These are phyloP conservation scores for Lagorchestes hirsutus DNA, from an alignment of 2,797 vertebrate species.

Conservation along the genomic window DNA sequence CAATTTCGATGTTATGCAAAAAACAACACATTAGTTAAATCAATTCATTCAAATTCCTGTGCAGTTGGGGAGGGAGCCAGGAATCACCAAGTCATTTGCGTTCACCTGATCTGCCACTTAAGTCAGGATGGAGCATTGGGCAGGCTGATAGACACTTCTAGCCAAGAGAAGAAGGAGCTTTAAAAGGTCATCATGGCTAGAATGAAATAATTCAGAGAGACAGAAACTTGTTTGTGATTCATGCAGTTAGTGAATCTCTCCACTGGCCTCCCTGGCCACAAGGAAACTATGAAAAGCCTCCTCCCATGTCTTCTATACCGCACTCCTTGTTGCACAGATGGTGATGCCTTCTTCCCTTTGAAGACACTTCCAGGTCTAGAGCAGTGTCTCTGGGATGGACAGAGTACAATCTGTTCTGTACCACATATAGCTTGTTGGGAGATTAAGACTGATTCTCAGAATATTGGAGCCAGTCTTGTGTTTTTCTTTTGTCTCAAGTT, in stretches of 20 bases:
- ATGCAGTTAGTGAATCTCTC: slow-evolving; percentile 4
- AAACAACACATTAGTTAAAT: neutral
- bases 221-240: neutral
- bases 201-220: neutral
- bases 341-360: neutral
- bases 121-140: neutral
- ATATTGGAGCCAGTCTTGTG: neutral
- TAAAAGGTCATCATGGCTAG: neutral
- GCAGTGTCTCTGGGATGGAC: neutral
- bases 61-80: neutral
- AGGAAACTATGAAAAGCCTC: slow-evolving; percentile 5
- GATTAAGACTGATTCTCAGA: neutral
- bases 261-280: slow-evolving; percentile 48
- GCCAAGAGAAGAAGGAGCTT: neutral
- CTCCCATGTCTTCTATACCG: neutral
- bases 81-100: neutral
- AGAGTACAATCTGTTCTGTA: neutral
- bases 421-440: neutral
- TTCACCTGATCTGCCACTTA: neutral
- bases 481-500: neutral
- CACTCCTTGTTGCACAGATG: neutral
- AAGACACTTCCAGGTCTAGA: neutral
- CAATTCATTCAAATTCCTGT: neutral
- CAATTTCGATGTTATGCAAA: neutral
- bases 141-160: neutral